A percentile compares a stretch with the other conserved stretches of the same genome.
Evolutionary conservation across 2,113 vertebrate species (phyloP).

Genomic region (Sander lucioperca): DNA sequence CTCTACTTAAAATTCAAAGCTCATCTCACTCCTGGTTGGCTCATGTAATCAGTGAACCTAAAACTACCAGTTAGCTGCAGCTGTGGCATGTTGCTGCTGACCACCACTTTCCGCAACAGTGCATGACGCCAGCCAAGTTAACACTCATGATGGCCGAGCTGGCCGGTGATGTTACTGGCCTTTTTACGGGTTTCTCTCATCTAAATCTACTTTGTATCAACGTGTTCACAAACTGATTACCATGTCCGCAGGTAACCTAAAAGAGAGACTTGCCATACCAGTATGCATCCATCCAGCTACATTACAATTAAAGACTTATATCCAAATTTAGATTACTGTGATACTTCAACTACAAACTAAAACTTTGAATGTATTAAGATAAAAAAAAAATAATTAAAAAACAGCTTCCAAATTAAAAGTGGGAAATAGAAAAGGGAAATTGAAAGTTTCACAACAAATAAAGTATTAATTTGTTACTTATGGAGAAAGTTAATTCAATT

Average conservation of each 20-base stretch:
- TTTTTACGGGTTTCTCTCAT: too few relatives aligned
- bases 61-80: constrained; percentile 42
- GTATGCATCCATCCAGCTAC: neutral
- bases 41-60: constrained; percentile 16
- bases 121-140: constrained; percentile 6
- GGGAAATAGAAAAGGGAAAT: neutral
- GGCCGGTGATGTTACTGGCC: neutral
- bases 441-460: too few relatives aligned
- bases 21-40: neutral
- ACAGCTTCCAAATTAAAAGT: neutral
- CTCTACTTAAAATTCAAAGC: constrained; percentile 25
- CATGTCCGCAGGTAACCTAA: neutral
- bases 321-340: too few relatives aligned
- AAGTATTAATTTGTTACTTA: too few relatives aligned
- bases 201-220: neutral
- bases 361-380: neutral
- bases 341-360: too few relatives aligned
- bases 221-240: neutral
- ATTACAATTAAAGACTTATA: too few relatives aligned
- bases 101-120: neutral
- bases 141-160: constrained; percentile 25
- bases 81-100: constrained; percentile 22
- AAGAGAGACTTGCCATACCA: neutral
- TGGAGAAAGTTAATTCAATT: too few relatives aligned
- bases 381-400: too few relatives aligned